Conservation (phyloP, 2,797 vertebrate genomes). For the Myotis myotis region DNA sequence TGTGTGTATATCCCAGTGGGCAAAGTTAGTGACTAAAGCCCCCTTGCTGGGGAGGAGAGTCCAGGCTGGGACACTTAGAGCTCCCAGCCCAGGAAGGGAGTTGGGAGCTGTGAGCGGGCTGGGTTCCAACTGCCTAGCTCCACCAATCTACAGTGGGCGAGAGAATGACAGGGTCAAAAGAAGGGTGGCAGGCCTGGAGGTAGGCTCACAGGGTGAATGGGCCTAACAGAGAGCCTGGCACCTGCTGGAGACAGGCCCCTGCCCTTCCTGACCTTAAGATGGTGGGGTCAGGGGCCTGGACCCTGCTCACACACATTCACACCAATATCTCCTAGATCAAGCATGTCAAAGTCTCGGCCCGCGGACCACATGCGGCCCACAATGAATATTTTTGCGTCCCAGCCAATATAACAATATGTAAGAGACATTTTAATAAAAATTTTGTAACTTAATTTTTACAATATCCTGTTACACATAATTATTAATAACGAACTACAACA, state of each 20-base stretch:
- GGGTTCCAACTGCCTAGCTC: background rate
- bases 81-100: background rate
- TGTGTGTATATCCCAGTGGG: background rate
- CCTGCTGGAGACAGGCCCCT: background rate
- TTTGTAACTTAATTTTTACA: too few species aligned
- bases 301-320: background rate
- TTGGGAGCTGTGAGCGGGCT: background rate
- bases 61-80: background rate
- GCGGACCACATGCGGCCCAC: too few species aligned
- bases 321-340: background rate
- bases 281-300: background rate
- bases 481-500: too few species aligned
- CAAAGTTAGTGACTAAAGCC: background rate
- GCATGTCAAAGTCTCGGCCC: too few species aligned
- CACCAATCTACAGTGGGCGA: background rate
- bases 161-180: background rate
- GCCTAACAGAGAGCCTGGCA: background rate
- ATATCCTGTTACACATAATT: too few species aligned
- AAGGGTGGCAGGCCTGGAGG: too few species aligned
- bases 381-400: too few species aligned
- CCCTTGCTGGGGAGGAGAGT: background rate
- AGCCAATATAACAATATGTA: too few species aligned
- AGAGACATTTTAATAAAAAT: too few species aligned
- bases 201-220: background rate
- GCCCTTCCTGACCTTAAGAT: background rate